A percentile compares a stretch with the other conserved stretches of the same genome.
phyloP scores from a whole-genome alignment of 2,797 vertebrate species.

The Lithobates pipiens region DNA sequence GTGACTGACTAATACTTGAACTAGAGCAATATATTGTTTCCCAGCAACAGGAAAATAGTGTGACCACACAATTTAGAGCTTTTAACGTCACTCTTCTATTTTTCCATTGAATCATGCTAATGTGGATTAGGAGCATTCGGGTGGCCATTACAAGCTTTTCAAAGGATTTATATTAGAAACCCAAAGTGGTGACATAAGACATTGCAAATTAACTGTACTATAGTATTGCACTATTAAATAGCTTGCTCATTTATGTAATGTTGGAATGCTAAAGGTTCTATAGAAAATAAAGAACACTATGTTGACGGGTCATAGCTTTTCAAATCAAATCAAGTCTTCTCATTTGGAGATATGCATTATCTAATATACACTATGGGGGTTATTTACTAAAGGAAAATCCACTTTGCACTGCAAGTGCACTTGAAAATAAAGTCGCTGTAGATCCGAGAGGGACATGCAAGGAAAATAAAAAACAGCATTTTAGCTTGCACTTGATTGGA shows the following conservation, averaged over 20 bases:
- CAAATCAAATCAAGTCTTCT: not conserved
- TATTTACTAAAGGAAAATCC: no score
- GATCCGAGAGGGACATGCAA: no score
- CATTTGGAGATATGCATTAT: no score
- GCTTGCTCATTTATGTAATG: not conserved
- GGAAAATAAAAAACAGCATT: no score
- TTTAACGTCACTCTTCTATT: constrained; percentile 6
- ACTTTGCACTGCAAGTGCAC: no score
- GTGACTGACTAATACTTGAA: not conserved
- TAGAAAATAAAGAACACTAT: not conserved
- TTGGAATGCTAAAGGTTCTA: not conserved
- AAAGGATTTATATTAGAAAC: constrained; percentile 1
- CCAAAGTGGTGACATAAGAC: constrained; percentile 10
- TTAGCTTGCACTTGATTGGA: no score
- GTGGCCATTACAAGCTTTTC: constrained; percentile 9
- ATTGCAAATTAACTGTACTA: not conserved
- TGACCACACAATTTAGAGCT: not conserved
- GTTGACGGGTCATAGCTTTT: not conserved
- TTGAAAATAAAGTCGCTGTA: no score
- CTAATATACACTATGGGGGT: no score
- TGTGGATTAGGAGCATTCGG: constrained; percentile 13
- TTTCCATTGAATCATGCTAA: constrained; percentile 24
- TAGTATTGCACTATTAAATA: not conserved
- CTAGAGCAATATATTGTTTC: not conserved
- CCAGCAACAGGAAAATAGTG: constrained; percentile 19